Base-by-base conservation (phyloP, 2,888 invertebrate species). In the Syrphus vitripennis region DNA sequence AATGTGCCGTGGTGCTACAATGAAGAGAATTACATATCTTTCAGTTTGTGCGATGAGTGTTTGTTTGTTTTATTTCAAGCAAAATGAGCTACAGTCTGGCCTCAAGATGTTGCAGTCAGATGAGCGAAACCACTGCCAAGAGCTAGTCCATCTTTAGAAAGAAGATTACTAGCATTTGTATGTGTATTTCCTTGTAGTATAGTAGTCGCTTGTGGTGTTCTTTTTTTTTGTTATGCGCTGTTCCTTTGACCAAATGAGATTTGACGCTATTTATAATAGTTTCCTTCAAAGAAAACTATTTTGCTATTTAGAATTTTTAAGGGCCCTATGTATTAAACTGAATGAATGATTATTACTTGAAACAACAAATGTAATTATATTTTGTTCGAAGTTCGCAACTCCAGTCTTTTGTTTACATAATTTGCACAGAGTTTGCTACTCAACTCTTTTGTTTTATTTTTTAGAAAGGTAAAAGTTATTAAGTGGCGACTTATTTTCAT, bases 11-110 rank as follows among this genome's bases (percentile, higher is more conserved):
- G 67, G 65, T 59, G 79, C 29, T 74, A 42, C 55, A 70, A 71
- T 80, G 75, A 75, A 57, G 70, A 83, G 70, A 83, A 83, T 71
- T 75, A n/a, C n/a, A n/a, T n/a, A 70, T 83, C 75, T 75, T 79
- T 83, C 79, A 70, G 79, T 79, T 83, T 83, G 14, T 75, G 42
- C 70, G 70, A 40, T 79, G 75, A 83, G 75, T 83, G 70, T 80
- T 83, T 83, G 83, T 83, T 83, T 83, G 79, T 83, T 80, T 80
- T 83, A 71, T 70, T 55, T 69, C 45, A 53, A 48, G 24, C 50
- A 70, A 65, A 83, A 83, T 83, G 75, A 83, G 79, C 61, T 71
- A 57, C 63, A 63, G 69, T 69, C 74, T 69, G 31, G 83, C 78
- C 59, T 61, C 31, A 12, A 77, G 78, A 71, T 67, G 72, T 72